Base-by-base conservation (phyloP, 2,888 invertebrate genomes). In the Cylloceria caligata region DNA sequence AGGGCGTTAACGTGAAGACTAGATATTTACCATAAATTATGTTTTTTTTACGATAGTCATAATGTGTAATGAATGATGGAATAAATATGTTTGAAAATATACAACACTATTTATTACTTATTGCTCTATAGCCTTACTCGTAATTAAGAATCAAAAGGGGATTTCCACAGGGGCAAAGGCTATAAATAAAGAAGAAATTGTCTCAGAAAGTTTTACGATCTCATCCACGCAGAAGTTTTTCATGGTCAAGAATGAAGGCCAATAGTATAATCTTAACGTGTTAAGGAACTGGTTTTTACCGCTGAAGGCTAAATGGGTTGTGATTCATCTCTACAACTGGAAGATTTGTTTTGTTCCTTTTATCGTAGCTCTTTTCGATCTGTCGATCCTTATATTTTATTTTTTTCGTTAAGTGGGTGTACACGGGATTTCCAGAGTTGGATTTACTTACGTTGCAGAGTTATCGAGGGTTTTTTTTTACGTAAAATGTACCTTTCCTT, bases 271-370 rank as follows among this genome's bases (percentile, higher is more conserved):
- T 75, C 19, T 11, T 36, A 45, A 69, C 69, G 68, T 21, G 74
- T 49, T 72, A 60, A 36, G n/a, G 36, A 79, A 72, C 62, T 71
- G 60, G 72, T 78, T 19, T 16, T 16, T 16, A 39, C 39, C 36
- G 49, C 34, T 57, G 47, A 75, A 72, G 82, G 82, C 49, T 62
- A 39, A 62, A 57, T 62, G 67, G 67, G n/a, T 1, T 24, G 62
- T 82, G 82, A 82, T 79, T 82, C 82, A 82, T 71, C 62, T 57
- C 45, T 16, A 42, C 78, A 69, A 74, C 55, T 69, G 77, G 55
- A 72, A 13, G 52, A 62, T 42, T 21, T n/a, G n/a, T 47, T 73
- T 68, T 74, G 30, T 39, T 68, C 49, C 30, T 68, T 68, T 62
- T 49, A 16, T 49, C 42, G 42, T 34, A 5, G 21, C 47, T 55